phyloP scores from a whole-genome alignment of 2,797 vertebrate species.

The Lophius americanus region DNA sequence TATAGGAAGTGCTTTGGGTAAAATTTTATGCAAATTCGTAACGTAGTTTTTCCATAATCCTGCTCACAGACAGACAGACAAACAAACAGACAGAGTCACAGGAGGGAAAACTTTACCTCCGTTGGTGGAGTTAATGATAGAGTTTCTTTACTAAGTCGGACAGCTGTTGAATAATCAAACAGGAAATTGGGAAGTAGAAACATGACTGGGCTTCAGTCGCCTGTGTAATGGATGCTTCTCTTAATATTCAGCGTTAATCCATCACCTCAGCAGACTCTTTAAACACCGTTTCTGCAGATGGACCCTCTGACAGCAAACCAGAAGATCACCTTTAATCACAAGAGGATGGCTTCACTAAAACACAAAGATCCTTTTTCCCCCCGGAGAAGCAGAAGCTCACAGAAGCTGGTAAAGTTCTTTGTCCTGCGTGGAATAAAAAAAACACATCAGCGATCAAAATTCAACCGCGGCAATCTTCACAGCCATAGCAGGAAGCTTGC shows the following conservation, averaged over 20 bases:
- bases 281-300: too few species aligned
- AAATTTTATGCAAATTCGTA: too few species aligned
- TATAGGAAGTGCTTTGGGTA: too few species aligned
- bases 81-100: too few species aligned
- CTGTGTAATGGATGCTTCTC: constrained; percentile 15
- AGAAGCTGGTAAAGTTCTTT: constrained; percentile 8
- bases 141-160: constrained; percentile 1
- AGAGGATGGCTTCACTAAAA: constrained; percentile 22
- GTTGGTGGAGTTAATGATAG: background rate
- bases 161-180: constrained; percentile 7
- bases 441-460: constrained; percentile 50
- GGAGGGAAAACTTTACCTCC: too few species aligned
- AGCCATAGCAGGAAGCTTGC: constrained; percentile 40
- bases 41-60: too few species aligned
- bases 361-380: constrained; percentile 30
- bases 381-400: constrained; percentile 5
- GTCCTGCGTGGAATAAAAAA: constrained; percentile 36
- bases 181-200: constrained; percentile 36
- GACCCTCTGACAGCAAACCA: too few species aligned
- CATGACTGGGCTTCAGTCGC: constrained; percentile 28
- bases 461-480: constrained; percentile 39
- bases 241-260: constrained; percentile 41
- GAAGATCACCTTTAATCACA: constrained; percentile 17
- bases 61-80: too few species aligned
- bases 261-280: constrained; percentile 18